Percentiles rank a stretch among this genome's conserved stretches.
phyloP scores from a whole-genome alignment of 1,140 invertebrate genomes.

The Drosophila ambigua region DNA sequence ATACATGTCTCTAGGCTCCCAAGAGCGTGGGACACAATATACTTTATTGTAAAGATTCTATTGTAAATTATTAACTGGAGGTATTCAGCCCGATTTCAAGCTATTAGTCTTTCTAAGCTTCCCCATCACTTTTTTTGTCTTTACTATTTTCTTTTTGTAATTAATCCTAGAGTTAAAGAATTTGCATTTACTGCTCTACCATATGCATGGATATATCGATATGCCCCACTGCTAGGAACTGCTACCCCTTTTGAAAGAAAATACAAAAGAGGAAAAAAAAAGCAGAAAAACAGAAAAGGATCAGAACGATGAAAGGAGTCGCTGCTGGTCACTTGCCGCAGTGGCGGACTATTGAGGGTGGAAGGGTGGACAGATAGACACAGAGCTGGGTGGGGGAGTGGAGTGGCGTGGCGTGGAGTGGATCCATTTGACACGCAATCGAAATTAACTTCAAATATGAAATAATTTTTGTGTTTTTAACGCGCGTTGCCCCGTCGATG shows the following conservation, averaged over 20 bases:
- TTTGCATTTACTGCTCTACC: no score
- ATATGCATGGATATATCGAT: no score
- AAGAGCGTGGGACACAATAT: no score
- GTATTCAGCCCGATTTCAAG: no score
- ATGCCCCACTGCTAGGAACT: background rate
- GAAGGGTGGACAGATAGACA: background rate
- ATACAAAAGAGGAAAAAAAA: background rate
- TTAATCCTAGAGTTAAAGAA: no score
- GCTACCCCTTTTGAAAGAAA: background rate
- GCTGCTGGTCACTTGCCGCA: constrained; percentile 21
- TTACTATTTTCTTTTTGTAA: background rate
- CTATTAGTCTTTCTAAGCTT: no score
- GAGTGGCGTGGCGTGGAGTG: background rate
- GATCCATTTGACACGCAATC: constrained; percentile 73
- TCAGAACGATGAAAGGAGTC: constrained; percentile 37
- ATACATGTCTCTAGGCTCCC: no score
- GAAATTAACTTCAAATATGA: constrained; percentile 83
- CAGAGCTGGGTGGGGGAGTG: constrained; percentile 5
- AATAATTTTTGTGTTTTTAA: constrained; percentile 82
- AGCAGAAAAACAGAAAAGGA: constrained; percentile 23
- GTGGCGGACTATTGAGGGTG: constrained; percentile 4
- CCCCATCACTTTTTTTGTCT: no score
- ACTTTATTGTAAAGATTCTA: no score
- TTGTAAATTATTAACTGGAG: no score
- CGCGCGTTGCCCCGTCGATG: constrained; percentile 46